These are phyloP conservation scores for Leptopilina myrica DNA, from an alignment of 2,888 invertebrate species.

Conservation along the genomic window DNA sequence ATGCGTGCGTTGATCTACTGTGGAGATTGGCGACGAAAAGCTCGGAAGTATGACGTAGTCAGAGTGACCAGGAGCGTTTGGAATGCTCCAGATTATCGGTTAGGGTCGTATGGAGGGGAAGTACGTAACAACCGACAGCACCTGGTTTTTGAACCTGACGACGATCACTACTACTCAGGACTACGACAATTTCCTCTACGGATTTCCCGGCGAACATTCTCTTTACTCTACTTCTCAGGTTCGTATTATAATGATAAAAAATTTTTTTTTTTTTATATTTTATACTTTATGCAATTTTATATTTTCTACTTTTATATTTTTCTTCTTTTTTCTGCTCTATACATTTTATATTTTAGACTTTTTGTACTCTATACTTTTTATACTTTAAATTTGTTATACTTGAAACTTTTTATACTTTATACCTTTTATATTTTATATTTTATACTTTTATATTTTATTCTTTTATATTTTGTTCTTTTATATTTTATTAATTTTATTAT, in stretches of 20 bases:
- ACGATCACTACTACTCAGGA: conserved; percentile 63
- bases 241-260: conserved; percentile 28
- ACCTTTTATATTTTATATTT: too few relatives aligned
- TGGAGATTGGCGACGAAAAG: conserved; percentile 54
- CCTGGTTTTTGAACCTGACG: conserved; percentile 74
- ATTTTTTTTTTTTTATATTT: neutral
- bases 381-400: too few relatives aligned
- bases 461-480: too few relatives aligned
- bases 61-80: conserved; percentile 67
- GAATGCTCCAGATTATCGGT: conserved; percentile 74
- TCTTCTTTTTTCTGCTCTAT: too few relatives aligned
- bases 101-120: conserved; percentile 76
- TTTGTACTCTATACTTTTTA: too few relatives aligned
- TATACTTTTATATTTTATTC: too few relatives aligned
- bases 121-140: conserved; percentile 72
- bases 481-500: too few relatives aligned
- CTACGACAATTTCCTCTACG: conserved; percentile 68
- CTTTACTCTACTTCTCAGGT: conserved; percentile 76
- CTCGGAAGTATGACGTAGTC: conserved; percentile 57
- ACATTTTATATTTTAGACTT: too few relatives aligned
- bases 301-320: neutral
- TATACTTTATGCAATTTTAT: neutral
- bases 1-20: conserved; percentile 54
- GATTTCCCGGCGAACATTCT: conserved; percentile 74
- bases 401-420: too few relatives aligned